Evolutionary conservation across 2,888 invertebrate genomes (phyloP), one percentile per base, ranked within the genome.

Genomic region (Chromoteleia sp.): DNA sequence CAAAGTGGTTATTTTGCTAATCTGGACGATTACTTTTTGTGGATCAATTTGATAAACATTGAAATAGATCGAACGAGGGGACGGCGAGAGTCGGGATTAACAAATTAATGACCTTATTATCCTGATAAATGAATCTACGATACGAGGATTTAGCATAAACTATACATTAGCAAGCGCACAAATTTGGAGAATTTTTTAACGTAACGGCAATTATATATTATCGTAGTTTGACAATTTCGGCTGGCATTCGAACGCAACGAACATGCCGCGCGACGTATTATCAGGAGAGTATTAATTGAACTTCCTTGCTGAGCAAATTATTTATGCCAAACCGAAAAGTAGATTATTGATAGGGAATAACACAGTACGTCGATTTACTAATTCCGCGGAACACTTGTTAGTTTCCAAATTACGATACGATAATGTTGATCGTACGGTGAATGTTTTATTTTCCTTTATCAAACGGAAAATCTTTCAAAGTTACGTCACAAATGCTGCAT

Each of bases 271-370:
- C 68, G 43, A 63, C 68, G 50, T 48, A 68, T 80, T 63, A 70
- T 75, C 80, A 36, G 25, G 50, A 56, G 48, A 30, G 48, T 54
- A 71, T 71, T 81, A 81, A 81, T 76, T 71, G 67, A 76, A 81
- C 19, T 67, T 59, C 30, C 65, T 67, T 76, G 70, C 39, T 67
- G 39, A 10, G 15, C 17, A 54, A 70, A 71, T 75, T 50, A 76
- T 81, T 71, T 45, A 39, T 61, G 36, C 14, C 41, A 15, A 25
- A 41, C 29, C 29, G 15, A 56, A 56, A 77, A 56, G 58, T 50
- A 39, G 30, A 65, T 43, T 36, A n/a, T 67, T 67, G 19, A 45
- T 54, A 58, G 43, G 12, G 33, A 67, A 67, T 52, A 59, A 67
- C 75, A 75, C 17, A 25, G 21, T 8, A 48, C 30, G 65, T 75